These are phyloP conservation scores for Caenorhabditis auriculariae DNA, from an alignment of 2,888 invertebrate genomes.

Conservation along the genomic window DNA sequence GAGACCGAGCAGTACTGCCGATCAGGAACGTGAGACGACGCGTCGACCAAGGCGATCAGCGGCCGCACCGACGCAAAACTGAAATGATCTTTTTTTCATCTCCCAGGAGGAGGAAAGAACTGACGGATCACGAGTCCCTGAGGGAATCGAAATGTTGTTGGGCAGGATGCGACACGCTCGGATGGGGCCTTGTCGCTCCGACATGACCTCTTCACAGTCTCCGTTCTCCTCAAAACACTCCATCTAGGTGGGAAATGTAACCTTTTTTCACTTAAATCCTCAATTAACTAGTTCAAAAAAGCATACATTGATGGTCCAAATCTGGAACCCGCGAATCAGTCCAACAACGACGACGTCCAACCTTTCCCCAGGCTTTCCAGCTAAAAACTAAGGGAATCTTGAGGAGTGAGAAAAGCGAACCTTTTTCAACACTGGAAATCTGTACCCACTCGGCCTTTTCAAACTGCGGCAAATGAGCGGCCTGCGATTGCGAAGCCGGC, in stretches of 20 bases:
- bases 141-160: constrained; percentile 12
- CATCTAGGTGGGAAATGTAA: no score
- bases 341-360: constrained; percentile 85
- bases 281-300: not conserved
- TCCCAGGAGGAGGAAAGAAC: not conserved
- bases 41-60: constrained; percentile 57
- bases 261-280: no score
- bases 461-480: constrained; percentile 15
- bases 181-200: constrained; percentile 88
- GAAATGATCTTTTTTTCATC: not conserved
- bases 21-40: constrained; percentile 47
- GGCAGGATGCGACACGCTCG: constrained; percentile 72
- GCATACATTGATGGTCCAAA: constrained; percentile 67
- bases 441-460: constrained; percentile 52
- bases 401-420: constrained; percentile 6
- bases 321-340: constrained; percentile 81
- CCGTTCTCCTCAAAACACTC: constrained; percentile 78
- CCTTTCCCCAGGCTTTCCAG: constrained; percentile 68
- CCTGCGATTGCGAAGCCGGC: constrained; percentile 33
- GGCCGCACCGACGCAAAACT: constrained; percentile 35
- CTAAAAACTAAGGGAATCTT: constrained; percentile 7
- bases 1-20: constrained; percentile 65
- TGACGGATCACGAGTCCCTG: constrained; percentile 16
- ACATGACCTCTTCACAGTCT: constrained; percentile 89
- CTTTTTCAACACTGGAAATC: constrained; percentile 30